Base-by-base conservation (phyloP, 2,888 invertebrate species). In the Euspilapteryx auroguttella region DNA sequence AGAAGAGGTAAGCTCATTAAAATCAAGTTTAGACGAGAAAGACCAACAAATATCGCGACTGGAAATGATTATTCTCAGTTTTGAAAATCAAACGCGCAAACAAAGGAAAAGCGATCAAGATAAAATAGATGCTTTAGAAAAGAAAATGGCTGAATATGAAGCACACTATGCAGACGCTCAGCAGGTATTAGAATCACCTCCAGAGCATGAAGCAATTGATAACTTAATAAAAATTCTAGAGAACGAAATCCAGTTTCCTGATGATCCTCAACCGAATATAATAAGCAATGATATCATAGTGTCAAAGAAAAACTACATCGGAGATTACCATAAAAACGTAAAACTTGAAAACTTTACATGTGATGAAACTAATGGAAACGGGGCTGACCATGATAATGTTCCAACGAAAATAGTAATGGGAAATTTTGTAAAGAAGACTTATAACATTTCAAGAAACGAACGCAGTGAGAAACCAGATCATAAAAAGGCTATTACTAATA, bases 181-280 rank as follows among this genome's bases (percentile, higher is more conserved):
- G 23, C 46, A 39, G 9, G 47, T 39, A 17, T 35, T 40, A 3
- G 51, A 55, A 23, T 32, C 41, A n/a, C 55, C 55, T 12, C 35
- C 47, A 2, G n/a, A n/a, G n/a, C n/a, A n/a, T n/a, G 58, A 59
- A 23, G 56, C 65, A 31, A 40, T 75, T 12, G 65, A 71, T 34
- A 54, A 49, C 32, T 45, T 75, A 27, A 63, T 73, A 11, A 61
- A 62, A 48, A 59, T 61, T 23, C 49, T 73, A 5, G 75, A 73
- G 49, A 51, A 64, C 14, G 75, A 75, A 42, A 39, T 75, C 27
- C 55, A 47, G 21, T 41, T 49, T 14, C 46, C 61, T 20, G 38
- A 50, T 27, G 54, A 55, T 9, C 23, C 41, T 4, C n/a, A n/a
- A n/a, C n/a, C n/a, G n/a, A n/a, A n/a, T n/a, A n/a, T n/a, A n/a